Evolutionary conservation across 2,113 vertebrate species (phyloP), one percentile per base, ranked within the genome.

Genomic region (Percina caprodes): DNA sequence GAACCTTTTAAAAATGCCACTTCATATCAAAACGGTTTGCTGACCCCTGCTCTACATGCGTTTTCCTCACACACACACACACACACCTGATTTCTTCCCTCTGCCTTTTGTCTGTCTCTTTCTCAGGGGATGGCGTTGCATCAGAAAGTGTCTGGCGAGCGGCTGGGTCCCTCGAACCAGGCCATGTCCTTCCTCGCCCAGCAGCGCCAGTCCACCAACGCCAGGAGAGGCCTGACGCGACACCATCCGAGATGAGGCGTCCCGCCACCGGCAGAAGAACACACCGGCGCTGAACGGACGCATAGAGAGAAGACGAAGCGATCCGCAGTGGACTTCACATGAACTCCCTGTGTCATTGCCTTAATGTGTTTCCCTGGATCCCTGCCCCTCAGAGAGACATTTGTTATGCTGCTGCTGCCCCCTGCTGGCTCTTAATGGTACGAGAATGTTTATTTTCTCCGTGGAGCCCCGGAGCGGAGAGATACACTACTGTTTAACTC

Each of bases 161-260:
- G 91, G 1, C 77, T 92, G 0, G 78, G 83, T 2, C 70, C 88
- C 0, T 89, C 94, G 0, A 86, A 92, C 66, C 95, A 94, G 2
- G 93, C 95, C 75, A 96, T 97, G 94, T 98, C 97, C 0, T 98
- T 98, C 93, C 94, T 98, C 63, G 96, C 97, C 6, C 97, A 97
- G 92, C 97, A 98, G 94, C 94, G 97, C 18, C 95, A 97, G 90
- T 96, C 93, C 69, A 97, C 96, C 81, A 96, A 96, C 0, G 90
- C 94, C 52, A 94, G 94, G 77, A 92, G 96, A 49, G 95, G 96
- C 33, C 92, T 95, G 23, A 49, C 62, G 0, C 89, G 95, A 19
- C 89, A 78, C 35, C 95, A 94, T 13, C 94, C 95, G 0, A 93
- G 94, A 95, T 94, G 84, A 90, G 13, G 35, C 21, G 2, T 2